Evolutionary conservation across 2,797 vertebrate species (phyloP), one percentile per base, ranked within the genome.

Genomic region (Anolis apletophallus): DNA sequence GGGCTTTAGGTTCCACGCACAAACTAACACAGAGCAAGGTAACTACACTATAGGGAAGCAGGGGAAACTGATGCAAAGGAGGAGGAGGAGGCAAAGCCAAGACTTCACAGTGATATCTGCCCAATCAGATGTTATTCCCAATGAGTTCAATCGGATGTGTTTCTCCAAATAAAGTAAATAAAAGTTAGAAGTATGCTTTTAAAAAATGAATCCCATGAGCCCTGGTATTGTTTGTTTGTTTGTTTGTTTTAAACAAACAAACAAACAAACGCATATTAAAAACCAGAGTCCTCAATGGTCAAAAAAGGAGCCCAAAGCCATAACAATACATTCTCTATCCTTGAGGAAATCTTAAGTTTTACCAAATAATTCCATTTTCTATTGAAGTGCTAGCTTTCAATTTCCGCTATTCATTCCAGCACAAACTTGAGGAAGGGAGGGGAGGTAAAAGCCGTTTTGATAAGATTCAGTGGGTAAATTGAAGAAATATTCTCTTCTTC

Each of bases 401-500:
- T 57, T 52, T 5, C 17, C 14, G 2, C 16, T 73, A 55, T 69
- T 81, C 54, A 21, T 82, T 83, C 74, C 6, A 17, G 14, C 26
- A 64, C 10, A 52, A 50, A 34, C 46, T 29, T 64, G 59, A 46
- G n/a, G 74, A 80, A 17, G 40, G 40, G 40, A 46, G 46, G 46
- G 46, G 64, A 36, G 11, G 11, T 59, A 59, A 71, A 67, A 69
- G 61, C 1, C 40, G 36, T 36, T n/a, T 40, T 83, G 54, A 87
- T 72, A 87, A 1, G 10, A 77, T 71, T 78, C 54, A 78, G 64
- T 50, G 61, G 61, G 69, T 26, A 78, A 83, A 83, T 72, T 78
- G 29, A 64, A 83, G 54, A 83, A 71, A 87, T 83, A 29, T 50
- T 78, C 74, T 61, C 74, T 83, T 87, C 74, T 78, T 78, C 74